Evolutionary conservation across 2,113 vertebrate species (phyloP).

Genomic region (Ahaetulla prasina): DNA sequence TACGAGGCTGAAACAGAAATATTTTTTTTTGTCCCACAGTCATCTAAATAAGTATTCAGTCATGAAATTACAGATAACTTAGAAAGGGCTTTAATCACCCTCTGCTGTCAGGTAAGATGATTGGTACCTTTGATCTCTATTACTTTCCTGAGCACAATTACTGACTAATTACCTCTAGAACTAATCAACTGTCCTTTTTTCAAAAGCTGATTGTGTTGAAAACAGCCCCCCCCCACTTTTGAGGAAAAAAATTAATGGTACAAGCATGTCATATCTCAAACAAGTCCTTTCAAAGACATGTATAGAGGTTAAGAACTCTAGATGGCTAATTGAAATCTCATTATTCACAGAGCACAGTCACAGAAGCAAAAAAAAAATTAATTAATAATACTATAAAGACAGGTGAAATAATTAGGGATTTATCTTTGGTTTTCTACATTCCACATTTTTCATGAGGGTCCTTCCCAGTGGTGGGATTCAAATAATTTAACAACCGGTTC

Average conservation of each 20-base stretch:
- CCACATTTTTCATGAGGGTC: not conserved
- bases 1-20: slow-evolving; percentile 1
- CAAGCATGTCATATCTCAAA: not conserved
- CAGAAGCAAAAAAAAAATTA: not conserved
- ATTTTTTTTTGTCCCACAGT: not conserved
- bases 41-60: slow-evolving; percentile 35
- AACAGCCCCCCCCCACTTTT: slow-evolving; percentile 5
- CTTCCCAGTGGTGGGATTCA: no score
- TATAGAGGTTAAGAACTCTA: not conserved
- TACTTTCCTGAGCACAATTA: slow-evolving; percentile 46
- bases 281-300: not conserved
- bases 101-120: slow-evolving; percentile 45
- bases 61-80: slow-evolving; percentile 35
- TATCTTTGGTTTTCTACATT: not conserved
- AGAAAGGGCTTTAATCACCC: slow-evolving; percentile 43
- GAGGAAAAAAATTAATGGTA: not conserved
- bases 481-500: no score
- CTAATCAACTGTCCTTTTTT: slow-evolving; percentile 39
- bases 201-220: slow-evolving; percentile 27
- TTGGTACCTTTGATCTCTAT: slow-evolving; percentile 52
- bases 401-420: not conserved
- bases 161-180: slow-evolving; percentile 26
- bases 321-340: not conserved
- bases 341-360: not conserved
- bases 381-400: not conserved